Percentiles rank a stretch among this genome's conserved stretches.
Conservation (phyloP, 30 jellyfish, hydroid and myxozoan genomes). For the Pelagia noctiluca region DNA sequence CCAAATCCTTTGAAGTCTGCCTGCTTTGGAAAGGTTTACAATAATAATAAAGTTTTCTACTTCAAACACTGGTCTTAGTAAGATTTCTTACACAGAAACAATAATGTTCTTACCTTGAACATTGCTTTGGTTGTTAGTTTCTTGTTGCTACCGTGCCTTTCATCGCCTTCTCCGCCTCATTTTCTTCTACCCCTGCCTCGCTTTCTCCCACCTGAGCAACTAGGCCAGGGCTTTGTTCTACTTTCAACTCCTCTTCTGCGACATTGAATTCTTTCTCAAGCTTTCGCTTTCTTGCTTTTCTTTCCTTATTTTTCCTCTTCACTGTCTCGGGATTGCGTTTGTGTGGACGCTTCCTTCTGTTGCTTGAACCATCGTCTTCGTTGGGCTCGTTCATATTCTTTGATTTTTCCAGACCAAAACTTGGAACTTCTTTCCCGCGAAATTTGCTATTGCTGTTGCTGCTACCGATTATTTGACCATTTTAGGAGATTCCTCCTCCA, state of each 20-base stretch:
- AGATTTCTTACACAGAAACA: too few species aligned
- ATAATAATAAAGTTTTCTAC: too few species aligned
- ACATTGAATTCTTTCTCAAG: not conserved
- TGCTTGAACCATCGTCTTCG: not conserved
- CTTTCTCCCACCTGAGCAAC: not conserved
- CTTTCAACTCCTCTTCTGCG: not conserved
- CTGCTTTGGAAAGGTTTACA: too few species aligned
- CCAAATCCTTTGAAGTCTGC: too few species aligned
- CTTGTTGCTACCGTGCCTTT: too few species aligned
- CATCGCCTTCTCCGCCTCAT: not conserved
- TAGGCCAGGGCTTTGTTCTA: not conserved
- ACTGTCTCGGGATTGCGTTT: slow-evolving; percentile 1
- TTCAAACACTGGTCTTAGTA: too few species aligned
- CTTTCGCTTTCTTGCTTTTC: not conserved
- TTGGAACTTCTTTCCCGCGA: too few species aligned
- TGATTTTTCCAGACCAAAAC: not conserved
- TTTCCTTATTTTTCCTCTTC: not conserved
- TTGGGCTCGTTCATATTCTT: not conserved
- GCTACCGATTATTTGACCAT: too few species aligned
- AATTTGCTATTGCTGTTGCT: too few species aligned
- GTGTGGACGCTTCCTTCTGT: not conserved
- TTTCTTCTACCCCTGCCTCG: not conserved
- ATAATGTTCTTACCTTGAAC: not conserved
- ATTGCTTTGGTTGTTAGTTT: not conserved
- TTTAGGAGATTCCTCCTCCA: too few species aligned